These are phyloP conservation scores for Takifugu rubripes DNA, from an alignment of 2,797 vertebrate genomes.

Conservation along the genomic window DNA sequence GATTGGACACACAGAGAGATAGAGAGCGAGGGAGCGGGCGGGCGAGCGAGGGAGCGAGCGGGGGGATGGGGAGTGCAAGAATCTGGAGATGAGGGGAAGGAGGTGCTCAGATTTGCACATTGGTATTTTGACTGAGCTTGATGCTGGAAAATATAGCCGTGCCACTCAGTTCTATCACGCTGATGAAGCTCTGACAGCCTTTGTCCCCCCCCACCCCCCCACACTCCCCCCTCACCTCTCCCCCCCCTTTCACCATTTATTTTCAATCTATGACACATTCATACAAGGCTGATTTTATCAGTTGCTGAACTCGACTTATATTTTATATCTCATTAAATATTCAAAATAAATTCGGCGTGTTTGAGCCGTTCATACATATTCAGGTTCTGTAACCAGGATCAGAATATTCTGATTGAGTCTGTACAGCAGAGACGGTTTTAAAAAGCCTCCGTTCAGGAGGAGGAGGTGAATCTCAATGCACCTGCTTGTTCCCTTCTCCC, in stretches of 20 bases:
- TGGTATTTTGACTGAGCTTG: slow-evolving; percentile 78
- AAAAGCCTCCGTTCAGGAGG: slow-evolving; percentile 80
- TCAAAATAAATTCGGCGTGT: slow-evolving; percentile 85
- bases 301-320: slow-evolving; percentile 82
- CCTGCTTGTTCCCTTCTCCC: slow-evolving; percentile 70
- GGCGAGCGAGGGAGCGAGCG: slow-evolving; percentile 23
- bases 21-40: slow-evolving; percentile 29
- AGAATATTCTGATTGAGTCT: slow-evolving; percentile 83
- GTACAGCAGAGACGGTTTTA: slow-evolving; percentile 77
- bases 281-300: slow-evolving; percentile 83
- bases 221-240: slow-evolving; percentile 29
- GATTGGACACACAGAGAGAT: slow-evolving; percentile 75
- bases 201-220: slow-evolving; percentile 36
- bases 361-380: slow-evolving; percentile 85
- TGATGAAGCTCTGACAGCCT: slow-evolving; percentile 77
- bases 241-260: slow-evolving; percentile 57
- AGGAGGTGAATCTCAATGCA: slow-evolving; percentile 83
- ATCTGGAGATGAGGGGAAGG: slow-evolving; percentile 53
- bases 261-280: slow-evolving; percentile 78
- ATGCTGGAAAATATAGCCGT: slow-evolving; percentile 71
- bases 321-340: slow-evolving; percentile 86
- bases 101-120: slow-evolving; percentile 67
- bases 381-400: slow-evolving; percentile 80
- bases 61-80: slow-evolving; percentile 28
- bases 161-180: slow-evolving; percentile 75